phyloP scores from a whole-genome alignment of 2,888 invertebrate genomes.

The Melangyna quadrimaculata region DNA sequence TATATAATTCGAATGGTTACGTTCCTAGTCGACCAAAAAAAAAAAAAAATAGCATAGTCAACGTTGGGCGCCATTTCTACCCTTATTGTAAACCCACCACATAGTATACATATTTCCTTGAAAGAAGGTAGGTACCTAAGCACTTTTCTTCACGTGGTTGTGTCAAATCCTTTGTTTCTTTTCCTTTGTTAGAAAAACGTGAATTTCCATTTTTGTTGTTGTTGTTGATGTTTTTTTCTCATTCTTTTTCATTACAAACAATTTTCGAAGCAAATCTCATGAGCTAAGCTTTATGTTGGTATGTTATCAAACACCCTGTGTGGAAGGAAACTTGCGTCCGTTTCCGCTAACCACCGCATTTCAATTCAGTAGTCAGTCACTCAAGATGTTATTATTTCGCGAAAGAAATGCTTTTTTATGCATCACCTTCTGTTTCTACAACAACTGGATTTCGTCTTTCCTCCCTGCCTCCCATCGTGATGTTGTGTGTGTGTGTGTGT shows the following conservation, averaged over 20 bases:
- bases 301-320: neutral
- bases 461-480: neutral
- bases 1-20: neutral
- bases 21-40: neutral
- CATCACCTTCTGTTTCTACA: conserved; percentile 1
- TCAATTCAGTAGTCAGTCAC: neutral
- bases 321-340: conserved; percentile 14
- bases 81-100: neutral
- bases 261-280: neutral
- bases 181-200: conserved; percentile 3
- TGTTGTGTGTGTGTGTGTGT: too few species aligned
- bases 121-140: neutral
- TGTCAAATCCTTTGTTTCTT: conserved; percentile 14
- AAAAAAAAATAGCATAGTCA: neutral
- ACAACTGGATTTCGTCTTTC: neutral
- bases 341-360: neutral
- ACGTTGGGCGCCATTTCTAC: conserved; percentile 22
- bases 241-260: neutral
- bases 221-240: neutral
- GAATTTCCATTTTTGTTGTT: neutral
- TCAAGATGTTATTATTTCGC: conserved; percentile 7
- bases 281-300: neutral
- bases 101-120: neutral
- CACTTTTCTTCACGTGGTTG: conserved; percentile 27
- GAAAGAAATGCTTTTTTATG: conserved; percentile 27